Percentiles rank a stretch among this genome's conserved stretches.
Evolutionary conservation across 2,113 vertebrate genomes (phyloP).

Genomic region (Ovis aries): DNA sequence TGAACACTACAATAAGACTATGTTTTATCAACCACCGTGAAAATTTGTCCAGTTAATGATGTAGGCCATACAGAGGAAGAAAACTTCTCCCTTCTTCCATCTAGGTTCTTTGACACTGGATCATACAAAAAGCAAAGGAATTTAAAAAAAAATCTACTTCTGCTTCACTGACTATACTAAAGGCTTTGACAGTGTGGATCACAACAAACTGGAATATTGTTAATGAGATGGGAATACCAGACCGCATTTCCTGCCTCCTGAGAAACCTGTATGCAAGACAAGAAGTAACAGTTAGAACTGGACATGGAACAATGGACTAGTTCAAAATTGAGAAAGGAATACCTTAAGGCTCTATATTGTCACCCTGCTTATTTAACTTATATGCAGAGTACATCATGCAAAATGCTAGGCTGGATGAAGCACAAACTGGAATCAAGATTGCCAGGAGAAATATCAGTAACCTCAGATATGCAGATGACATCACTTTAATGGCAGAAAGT

Average conservation of each 20-base stretch:
- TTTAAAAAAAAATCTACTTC: not conserved
- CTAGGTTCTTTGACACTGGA: not conserved
- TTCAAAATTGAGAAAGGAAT: not conserved
- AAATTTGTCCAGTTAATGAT: not conserved
- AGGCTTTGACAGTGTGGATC: not conserved
- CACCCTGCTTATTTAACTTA: not conserved
- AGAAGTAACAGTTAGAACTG: not conserved
- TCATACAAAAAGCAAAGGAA: not conserved
- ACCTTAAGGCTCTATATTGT: not conserved
- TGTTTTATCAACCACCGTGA: not conserved
- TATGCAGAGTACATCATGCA: rapidly evolving
- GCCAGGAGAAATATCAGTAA: not conserved
- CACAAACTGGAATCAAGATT: not conserved
- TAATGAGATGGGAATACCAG: not conserved
- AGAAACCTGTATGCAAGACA: not conserved
- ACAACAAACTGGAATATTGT: not conserved
- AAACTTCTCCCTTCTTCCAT: not conserved
- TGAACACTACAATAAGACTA: not conserved
- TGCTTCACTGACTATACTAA: not conserved
- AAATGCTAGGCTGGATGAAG: not conserved
- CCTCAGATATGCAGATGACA: not conserved
- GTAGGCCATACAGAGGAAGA: not conserved
- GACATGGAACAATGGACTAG: not conserved
- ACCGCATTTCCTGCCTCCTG: not conserved
- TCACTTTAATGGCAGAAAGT: not conserved